Evolutionary conservation across 2,888 invertebrate genomes (phyloP).

Genomic region (Liposcelis brunnea): DNA sequence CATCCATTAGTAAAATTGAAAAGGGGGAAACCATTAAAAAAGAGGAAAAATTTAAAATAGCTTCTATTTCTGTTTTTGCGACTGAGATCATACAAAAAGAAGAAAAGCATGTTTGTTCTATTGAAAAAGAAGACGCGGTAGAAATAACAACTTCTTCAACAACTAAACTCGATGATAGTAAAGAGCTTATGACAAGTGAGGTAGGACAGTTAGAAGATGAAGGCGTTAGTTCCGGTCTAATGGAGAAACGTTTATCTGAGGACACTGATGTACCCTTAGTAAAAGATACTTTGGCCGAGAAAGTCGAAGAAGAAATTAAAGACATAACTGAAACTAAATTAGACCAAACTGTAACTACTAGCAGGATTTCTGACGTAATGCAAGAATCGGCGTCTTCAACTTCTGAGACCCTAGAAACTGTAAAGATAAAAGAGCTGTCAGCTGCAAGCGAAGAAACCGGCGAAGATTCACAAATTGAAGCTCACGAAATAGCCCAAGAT

Average conservation of each 20-base stretch:
- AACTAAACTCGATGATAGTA: background rate
- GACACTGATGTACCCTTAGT: background rate
- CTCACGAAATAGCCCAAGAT: background rate
- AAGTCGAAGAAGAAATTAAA: background rate
- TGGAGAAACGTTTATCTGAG: background rate
- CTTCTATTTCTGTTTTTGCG: no score
- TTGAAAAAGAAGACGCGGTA: constrained; percentile 8
- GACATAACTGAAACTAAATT: background rate
- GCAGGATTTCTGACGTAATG: no score
- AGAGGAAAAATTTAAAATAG: no score
- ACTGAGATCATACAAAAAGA: constrained; percentile 6
- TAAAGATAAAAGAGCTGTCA: no score
- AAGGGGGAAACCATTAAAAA: background rate
- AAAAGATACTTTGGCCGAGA: background rate
- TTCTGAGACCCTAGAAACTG: no score
- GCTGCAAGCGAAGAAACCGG: no score
- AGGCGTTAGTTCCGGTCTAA: background rate
- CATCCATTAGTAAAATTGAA: background rate
- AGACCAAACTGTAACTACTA: no score
- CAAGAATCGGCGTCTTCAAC: no score
- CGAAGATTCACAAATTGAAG: no score
- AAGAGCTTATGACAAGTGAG: background rate
- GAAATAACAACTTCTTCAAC: background rate
- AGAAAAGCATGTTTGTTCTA: constrained; percentile 11
- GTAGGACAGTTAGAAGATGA: background rate